Evolutionary conservation across 2,113 vertebrate genomes (phyloP), one percentile per base, ranked within the genome.

Genomic region (Protobothrops flavoviridis): DNA sequence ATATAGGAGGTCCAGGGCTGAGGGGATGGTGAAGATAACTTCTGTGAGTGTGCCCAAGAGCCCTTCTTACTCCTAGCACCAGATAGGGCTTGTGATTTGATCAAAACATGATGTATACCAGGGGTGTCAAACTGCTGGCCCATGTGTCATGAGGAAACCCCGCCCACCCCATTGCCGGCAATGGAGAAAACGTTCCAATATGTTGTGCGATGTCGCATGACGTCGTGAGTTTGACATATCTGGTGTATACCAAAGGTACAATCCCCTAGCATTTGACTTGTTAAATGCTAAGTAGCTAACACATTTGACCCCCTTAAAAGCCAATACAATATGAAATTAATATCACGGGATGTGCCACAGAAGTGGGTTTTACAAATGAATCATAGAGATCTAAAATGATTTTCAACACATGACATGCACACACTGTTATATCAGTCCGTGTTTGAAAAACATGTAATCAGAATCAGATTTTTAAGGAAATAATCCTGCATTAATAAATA

Each of bases 311-410:
- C 69, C 96, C 95, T 94, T 95, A 96, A 95, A n/a, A 93, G 88
- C 93, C 93, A 95, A 95, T 94, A 94, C 94, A 95, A 93, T 95
- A 92, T 69, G 24, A 93, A 96, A 95, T 96, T 91, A 96, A 95
- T 95, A 90, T 94, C 89, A 91, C 57, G 94, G 92, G 39, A 94
- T 94, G 69, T 93, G 96, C 95, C 95, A 94, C 39, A 85, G 85
- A 93, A 91, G 91, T 90, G 93, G 90, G 53, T 94, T 94, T 94
- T 89, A 91, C 53, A 92, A 86, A 89, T 1, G 69, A 94, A 92
- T 91, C 88, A 90, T 91, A 95, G 94, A 92, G 85, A 56, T 94
- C 91, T 85, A 94, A 87, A 57, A 0, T 94, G 93, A 94, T 96
- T 93, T 94, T 90, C 43, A 21, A 95, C 93, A 96, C 29, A 0